Conservation (phyloP, 1,140 invertebrate genomes). For the Lethrus apterus region DNA sequence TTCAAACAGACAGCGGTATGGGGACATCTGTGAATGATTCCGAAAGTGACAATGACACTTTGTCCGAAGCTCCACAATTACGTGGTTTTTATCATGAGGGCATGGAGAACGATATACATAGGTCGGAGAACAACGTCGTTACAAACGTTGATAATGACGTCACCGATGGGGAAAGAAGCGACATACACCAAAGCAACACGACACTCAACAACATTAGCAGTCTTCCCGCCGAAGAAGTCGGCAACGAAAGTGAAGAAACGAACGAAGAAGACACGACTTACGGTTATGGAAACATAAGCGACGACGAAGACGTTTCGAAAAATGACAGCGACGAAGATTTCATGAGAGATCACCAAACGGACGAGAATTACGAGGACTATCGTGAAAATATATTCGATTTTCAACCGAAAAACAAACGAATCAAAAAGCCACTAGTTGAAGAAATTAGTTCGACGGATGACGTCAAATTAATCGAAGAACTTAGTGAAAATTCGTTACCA, state of each 20-base stretch:
- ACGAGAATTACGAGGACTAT: slow-evolving; percentile 29
- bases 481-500: no score
- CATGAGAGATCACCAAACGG: slow-evolving; percentile 27
- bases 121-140: background rate
- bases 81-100: slow-evolving; percentile 10
- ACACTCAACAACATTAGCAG: background rate
- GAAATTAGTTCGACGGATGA: slow-evolving; percentile 4
- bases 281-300: slow-evolving; percentile 19
- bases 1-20: slow-evolving; percentile 30
- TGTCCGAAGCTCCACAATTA: background rate
- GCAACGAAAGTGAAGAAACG: background rate
- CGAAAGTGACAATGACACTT: slow-evolving; percentile 28
- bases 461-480: background rate
- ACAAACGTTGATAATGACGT: no score
- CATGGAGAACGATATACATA: slow-evolving; percentile 8
- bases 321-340: slow-evolving; percentile 21
- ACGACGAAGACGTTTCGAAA: slow-evolving; percentile 9
- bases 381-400: slow-evolving; percentile 34
- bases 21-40: slow-evolving; percentile 34
- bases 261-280: slow-evolving; percentile 15
- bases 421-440: slow-evolving; percentile 2
- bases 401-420: slow-evolving; percentile 15
- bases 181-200: background rate
- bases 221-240: background rate
- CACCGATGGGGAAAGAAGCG: slow-evolving; percentile 4